Conservation (phyloP, 1,140 invertebrate genomes). For the Bombus difficillimus region DNA sequence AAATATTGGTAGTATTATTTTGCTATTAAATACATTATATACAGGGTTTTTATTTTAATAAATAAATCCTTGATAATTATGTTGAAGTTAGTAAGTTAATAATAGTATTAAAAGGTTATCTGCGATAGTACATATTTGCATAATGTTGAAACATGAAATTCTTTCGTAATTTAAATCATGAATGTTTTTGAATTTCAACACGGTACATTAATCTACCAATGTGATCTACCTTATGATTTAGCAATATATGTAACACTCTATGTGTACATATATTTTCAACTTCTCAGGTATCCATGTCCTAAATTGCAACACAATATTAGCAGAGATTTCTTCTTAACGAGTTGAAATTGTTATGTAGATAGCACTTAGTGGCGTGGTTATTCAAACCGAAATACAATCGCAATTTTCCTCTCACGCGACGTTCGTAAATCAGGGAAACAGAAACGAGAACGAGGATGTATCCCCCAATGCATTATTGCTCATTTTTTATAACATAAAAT, state of each 20-base stretch:
- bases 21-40: neutral
- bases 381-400: constrained; percentile 6
- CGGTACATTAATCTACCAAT: neutral
- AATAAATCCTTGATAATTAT: neutral
- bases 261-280: neutral
- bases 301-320: neutral
- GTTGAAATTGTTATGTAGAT: constrained; percentile 13
- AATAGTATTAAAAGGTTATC: neutral
- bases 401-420: neutral
- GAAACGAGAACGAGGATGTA: constrained; percentile 13
- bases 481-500: neutral
- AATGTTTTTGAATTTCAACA: neutral
- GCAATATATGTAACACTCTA: neutral
- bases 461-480: neutral
- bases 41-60: no score
- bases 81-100: neutral
- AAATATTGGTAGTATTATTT: neutral
- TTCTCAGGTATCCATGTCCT: neutral
- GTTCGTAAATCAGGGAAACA: constrained; percentile 18
- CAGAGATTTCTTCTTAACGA: neutral
- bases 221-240: neutral
- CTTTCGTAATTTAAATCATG: neutral
- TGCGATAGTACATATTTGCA: neutral
- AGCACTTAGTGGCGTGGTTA: neutral
- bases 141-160: neutral